A percentile compares a stretch with the other conserved stretches of the same genome.
phyloP scores from a whole-genome alignment of 2,797 vertebrate genomes.

The Hoplostethus atlanticus region DNA sequence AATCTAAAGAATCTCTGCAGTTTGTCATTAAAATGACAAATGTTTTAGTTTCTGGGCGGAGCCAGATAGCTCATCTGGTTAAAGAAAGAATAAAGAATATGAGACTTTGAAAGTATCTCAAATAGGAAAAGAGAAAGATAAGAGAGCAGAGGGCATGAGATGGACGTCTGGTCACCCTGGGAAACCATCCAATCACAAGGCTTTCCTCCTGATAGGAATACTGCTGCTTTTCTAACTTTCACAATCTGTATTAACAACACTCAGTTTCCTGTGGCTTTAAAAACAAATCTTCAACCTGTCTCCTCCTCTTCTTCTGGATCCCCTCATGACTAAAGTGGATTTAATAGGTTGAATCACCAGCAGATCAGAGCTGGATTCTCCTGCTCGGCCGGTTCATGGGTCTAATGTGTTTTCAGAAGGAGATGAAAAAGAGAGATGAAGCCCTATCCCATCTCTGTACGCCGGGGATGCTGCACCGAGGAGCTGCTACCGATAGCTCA shows the following conservation, averaged over 20 bases:
- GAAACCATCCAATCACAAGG: constrained; percentile 42
- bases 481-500: constrained; percentile 59
- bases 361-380: constrained; percentile 59
- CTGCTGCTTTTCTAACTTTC: constrained; percentile 6
- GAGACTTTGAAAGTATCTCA: no score
- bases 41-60: constrained; percentile 29
- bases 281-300: constrained; percentile 37
- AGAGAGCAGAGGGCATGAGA: no score
- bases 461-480: constrained; percentile 54
- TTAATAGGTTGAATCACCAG: constrained; percentile 66
- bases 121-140: no score
- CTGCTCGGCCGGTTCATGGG: constrained; percentile 48
- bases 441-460: constrained; percentile 65
- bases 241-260: not conserved
- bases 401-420: constrained; percentile 52
- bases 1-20: constrained; percentile 9
- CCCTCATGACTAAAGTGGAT: constrained; percentile 53
- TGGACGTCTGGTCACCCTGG: constrained; percentile 44
- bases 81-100: no score
- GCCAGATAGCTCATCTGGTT: not conserved
- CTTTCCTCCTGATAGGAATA: constrained; percentile 36
- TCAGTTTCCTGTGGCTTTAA: constrained; percentile 27
- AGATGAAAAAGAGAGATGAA: constrained; percentile 59
- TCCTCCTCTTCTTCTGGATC: constrained; percentile 53
- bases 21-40: constrained; percentile 11